A percentile compares a stretch with the other conserved stretches of the same genome.
Evolutionary conservation across 2,888 invertebrate species (phyloP).

Genomic region (Silvanus unidentatus): DNA sequence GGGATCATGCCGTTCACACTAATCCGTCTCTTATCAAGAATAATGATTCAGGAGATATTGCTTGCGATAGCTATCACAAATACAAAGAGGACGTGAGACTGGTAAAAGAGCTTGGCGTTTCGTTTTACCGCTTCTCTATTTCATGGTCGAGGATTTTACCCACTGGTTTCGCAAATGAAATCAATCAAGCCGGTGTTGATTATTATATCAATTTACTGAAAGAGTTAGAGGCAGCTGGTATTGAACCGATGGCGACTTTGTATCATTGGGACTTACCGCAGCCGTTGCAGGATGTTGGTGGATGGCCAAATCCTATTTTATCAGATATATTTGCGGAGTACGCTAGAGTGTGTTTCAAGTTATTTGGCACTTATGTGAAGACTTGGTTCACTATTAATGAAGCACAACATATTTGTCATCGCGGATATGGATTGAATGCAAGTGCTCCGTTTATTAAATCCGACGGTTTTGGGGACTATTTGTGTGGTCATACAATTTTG

Average conservation of each 20-base stretch:
- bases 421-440: conserved; percentile 35
- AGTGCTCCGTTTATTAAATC: conserved; percentile 48
- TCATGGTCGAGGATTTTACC: conserved; percentile 45
- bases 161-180: conserved; percentile 53
- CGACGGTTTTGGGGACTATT: conserved; percentile 56
- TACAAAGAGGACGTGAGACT: conserved; percentile 56
- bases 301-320: conserved; percentile 57
- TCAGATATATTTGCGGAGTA: conserved; percentile 56
- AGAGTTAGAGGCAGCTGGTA: conserved; percentile 57
- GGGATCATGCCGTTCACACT: conserved; percentile 13
- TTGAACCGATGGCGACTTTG: conserved; percentile 57
- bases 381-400: conserved; percentile 55
- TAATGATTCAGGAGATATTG: conserved; percentile 54
- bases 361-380: conserved; percentile 41
- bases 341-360: conserved; percentile 49
- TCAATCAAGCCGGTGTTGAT: conserved; percentile 62
- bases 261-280: conserved; percentile 49
- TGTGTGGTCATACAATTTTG: conserved; percentile 59
- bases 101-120: conserved; percentile 51
- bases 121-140: conserved; percentile 45
- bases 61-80: conserved; percentile 60
- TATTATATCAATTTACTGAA: conserved; percentile 72
- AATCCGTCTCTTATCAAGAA: conserved; percentile 33
- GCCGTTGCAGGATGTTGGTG: conserved; percentile 50
- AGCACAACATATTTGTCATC: conserved; percentile 38